phyloP scores from a whole-genome alignment of 1,140 invertebrate species.

The Forficula auricularia region DNA sequence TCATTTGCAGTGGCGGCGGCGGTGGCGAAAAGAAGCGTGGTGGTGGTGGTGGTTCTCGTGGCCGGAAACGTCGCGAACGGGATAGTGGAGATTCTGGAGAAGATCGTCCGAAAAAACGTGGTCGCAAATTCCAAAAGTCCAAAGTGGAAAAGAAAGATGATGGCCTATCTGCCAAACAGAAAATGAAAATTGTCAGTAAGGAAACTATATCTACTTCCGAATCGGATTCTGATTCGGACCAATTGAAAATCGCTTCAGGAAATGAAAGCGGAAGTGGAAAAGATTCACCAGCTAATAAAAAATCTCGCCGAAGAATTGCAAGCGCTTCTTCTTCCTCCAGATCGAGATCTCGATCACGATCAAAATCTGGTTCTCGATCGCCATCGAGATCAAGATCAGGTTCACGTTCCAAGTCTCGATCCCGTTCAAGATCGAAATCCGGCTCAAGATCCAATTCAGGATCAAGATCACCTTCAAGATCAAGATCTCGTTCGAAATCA shows the following conservation, averaged over 20 bases:
- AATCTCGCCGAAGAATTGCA: conserved; percentile 25
- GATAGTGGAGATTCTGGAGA: conserved; percentile 35
- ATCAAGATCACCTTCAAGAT: conserved; percentile 18
- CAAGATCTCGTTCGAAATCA: conserved; percentile 18
- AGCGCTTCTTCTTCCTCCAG: conserved; percentile 18
- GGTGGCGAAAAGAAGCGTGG: conserved; percentile 7
- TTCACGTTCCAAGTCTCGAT: conserved; percentile 21
- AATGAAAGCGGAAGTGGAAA: conserved; percentile 36
- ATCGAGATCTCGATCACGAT: conserved; percentile 23
- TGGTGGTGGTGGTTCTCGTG: conserved; percentile 23
- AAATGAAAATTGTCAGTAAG: conserved; percentile 78
- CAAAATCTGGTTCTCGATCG: conserved; percentile 12
- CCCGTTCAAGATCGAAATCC: conserved; percentile 19
- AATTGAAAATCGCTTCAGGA: conserved; percentile 40
- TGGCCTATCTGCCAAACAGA: conserved; percentile 62
- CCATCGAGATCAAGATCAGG: conserved; percentile 16
- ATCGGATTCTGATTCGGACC: conserved; percentile 61
- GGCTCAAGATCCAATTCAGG: conserved; percentile 17
- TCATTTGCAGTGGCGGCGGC: background rate
- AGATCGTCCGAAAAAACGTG: conserved; percentile 34
- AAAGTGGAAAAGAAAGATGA: conserved; percentile 33
- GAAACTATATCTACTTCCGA: conserved; percentile 89
- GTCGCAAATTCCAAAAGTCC: conserved; percentile 28
- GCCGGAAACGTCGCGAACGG: conserved; percentile 30
- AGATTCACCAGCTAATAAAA: conserved; percentile 22